These are phyloP conservation scores for Cavia porcellus DNA, from an alignment of 2,113 vertebrate species.

Conservation along the genomic window DNA sequence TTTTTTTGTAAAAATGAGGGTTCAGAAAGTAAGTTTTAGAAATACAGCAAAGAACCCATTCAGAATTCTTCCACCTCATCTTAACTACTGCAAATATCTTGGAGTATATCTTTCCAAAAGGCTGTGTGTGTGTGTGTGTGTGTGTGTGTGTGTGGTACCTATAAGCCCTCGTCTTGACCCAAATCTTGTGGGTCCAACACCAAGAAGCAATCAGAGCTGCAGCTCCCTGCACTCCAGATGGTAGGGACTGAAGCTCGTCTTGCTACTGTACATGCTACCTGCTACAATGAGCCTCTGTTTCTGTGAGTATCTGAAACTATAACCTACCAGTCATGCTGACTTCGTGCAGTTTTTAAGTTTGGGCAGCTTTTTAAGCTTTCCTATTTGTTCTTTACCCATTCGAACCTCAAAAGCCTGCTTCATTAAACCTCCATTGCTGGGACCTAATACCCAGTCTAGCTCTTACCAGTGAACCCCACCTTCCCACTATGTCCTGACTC, in stretches of 20 bases:
- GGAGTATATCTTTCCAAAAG: neutral
- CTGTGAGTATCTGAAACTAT: neutral
- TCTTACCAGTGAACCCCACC: neutral
- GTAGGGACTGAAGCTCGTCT: neutral
- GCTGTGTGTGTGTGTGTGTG: neutral
- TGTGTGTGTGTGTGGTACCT: neutral
- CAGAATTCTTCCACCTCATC: neutral
- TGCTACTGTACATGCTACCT: neutral
- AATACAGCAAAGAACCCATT: constrained; percentile 5
- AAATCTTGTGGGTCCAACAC: neutral
- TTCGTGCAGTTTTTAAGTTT: neutral
- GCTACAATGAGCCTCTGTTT: neutral
- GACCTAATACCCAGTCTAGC: neutral
- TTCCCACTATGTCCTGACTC: neutral
- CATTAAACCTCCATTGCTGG: neutral
- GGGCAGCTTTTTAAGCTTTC: neutral
- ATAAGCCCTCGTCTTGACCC: neutral
- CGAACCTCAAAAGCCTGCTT: neutral
- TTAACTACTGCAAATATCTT: neutral
- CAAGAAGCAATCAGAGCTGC: neutral
- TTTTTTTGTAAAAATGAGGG: neutral
- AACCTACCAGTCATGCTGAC: neutral
- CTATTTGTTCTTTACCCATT: neutral
- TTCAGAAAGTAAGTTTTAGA: neutral
- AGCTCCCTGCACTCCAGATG: neutral